Base-by-base conservation (phyloP, 2,797 vertebrate species). In the Triplophysa bombifrons region DNA sequence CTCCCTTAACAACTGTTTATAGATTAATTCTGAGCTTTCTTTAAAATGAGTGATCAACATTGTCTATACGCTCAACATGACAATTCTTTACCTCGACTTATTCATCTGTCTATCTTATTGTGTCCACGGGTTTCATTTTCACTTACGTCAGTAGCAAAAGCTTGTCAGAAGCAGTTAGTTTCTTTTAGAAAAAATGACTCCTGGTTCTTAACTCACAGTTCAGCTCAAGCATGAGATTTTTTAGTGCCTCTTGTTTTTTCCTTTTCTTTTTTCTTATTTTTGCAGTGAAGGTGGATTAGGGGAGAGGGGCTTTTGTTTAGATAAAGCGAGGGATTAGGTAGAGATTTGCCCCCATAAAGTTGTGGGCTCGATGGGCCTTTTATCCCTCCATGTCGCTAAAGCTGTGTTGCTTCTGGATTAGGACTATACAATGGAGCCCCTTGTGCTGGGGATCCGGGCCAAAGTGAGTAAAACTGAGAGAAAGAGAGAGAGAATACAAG, bases 341-440 rank as follows among this genome's bases (percentile, higher is more conserved):
- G 95, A 97, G 96, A 96, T 98, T 98, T 98, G 95, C 96, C 96
- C 96, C 97, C 95, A 96, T 96, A 97, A 98, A 92, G 95, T 97
- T 94, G 95, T 96, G 96, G 89, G 96, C 96, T 97, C 98, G 96
- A 98, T 98, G 96, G 96, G 84, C 96, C 96, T 98, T 99, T 99
- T 98, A 99, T 99, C 97, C 97, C 95, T 95, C 94, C 96, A 96
- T 98, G 97, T 98, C 95, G 96, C 95, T 98, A 97, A 98, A 98
- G 95, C 96, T 94, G 92, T 96, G 95, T 95, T 95, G 96, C 96
- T 96, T 96, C 95, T 95, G 97, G 97, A 98, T 99, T 99, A 99
- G 95, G 92, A 89, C 90, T 91, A 91, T 94, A 99, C 97, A 99
- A 98, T 98, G 95, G 96, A 93, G 94, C 94, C 96, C 96, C 96